Base-by-base conservation (phyloP, 1,140 invertebrate species). In the Drosophila truncata region DNA sequence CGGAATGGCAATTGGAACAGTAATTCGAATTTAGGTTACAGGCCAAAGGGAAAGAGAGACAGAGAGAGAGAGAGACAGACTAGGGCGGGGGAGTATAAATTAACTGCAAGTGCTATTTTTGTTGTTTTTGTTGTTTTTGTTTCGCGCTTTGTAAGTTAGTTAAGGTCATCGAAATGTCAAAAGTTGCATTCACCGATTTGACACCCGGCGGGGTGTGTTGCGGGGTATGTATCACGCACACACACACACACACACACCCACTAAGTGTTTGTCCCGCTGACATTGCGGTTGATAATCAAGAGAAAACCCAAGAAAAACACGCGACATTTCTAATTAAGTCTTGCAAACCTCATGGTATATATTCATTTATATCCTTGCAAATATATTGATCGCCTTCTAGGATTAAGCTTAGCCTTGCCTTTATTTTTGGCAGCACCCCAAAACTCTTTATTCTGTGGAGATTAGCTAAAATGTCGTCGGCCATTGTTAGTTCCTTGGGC, bases 91-190 rank as follows among this genome's bases (percentile, higher is more conserved):
- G 39, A 13, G 35, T 13, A 33, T 44, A 83, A 83, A 83, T 70
- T 77, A 73, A 81, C 69, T 86, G 62, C 58, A 66, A 79, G 73
- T 67, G 54, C 33, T 60, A 46, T 46, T 73, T 60, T 82, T 67
- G 61, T 61, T 78, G 27, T 29, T 29, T 64, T 70, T 78, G 67
- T 55, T 78, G 27, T 29, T 29, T 64, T 70, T 78, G 67, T 55
- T 78, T 73, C 37, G 50, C 74, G 65, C 57, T 70, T 78, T 78
- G 74, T 69, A 81, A 70, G 74, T 85, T 90, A 90, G 87, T 82
- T 90, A 92, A 92, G 91, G 91, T 92, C 91, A 92, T 92, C 86
- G 87, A 92, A 92, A 92, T 92, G 91, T 92, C 91, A 92, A 91
- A 92, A 91, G 91, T 92, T 92, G 87, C 91, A 92, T 86, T 92